Percentiles rank a stretch among this genome's conserved stretches.
These are phyloP conservation scores for Lutraria lutraria DNA, from an alignment of 2,888 invertebrate genomes.

Conservation along the genomic window DNA sequence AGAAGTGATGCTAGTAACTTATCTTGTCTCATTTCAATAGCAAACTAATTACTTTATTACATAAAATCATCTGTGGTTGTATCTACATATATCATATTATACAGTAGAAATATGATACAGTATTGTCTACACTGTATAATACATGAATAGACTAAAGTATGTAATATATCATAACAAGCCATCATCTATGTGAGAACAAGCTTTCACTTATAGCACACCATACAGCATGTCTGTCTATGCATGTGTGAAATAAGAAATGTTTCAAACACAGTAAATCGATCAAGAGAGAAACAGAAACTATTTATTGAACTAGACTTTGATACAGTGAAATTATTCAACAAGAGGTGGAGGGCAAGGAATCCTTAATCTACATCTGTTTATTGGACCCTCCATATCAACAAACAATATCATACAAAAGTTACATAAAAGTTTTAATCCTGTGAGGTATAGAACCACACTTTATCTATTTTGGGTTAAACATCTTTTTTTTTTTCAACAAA, in stretches of 20 bases:
- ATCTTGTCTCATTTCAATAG: not conserved
- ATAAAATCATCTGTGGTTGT: not conserved
- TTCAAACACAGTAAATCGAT: not conserved
- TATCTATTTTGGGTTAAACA: too few species aligned
- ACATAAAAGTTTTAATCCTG: too few species aligned
- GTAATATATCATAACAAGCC: slow-evolving; percentile 1
- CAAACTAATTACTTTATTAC: not conserved
- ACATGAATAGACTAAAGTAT: not conserved
- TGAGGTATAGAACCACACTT: too few species aligned
- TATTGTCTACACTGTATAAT: not conserved
- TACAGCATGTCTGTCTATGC: not conserved
- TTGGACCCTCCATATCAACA: too few species aligned
- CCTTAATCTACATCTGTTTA: too few species aligned
- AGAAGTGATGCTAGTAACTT: too few species aligned
- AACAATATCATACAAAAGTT: too few species aligned
- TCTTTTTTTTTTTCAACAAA: too few species aligned
- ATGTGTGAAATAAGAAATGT: not conserved
- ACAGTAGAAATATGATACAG: not conserved
- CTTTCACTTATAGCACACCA: not conserved
- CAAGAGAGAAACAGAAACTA: not conserved
- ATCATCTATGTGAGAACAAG: not conserved
- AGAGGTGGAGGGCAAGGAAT: too few species aligned
- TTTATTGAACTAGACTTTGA: not conserved
- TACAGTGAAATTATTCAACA: too few species aligned
- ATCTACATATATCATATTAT: not conserved